Evolutionary conservation across 2,113 vertebrate genomes (phyloP).

Genomic region (Pipa parva): DNA sequence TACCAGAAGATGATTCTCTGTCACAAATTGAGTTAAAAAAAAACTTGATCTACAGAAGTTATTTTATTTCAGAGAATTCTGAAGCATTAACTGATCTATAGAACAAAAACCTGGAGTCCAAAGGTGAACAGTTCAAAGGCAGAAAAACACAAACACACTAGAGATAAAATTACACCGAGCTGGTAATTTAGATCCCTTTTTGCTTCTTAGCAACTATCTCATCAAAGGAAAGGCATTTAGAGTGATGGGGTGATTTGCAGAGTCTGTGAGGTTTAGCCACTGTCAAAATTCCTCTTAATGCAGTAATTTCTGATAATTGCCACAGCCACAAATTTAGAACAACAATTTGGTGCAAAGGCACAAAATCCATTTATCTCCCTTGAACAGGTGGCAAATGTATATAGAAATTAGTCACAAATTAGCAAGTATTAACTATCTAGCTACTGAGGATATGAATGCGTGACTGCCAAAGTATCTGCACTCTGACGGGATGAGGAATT

Average conservation of each 20-base stretch:
- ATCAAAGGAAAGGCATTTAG: slow-evolving; percentile 41
- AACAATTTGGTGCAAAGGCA: slow-evolving; percentile 42
- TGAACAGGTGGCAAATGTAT: slow-evolving; percentile 41
- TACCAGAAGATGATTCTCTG: no score
- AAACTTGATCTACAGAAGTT: not conserved
- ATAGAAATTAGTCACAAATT: slow-evolving; percentile 32
- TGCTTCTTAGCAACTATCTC: slow-evolving; percentile 41
- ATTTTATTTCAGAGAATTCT: not conserved
- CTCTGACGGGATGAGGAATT: no score
- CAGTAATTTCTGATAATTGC: slow-evolving; percentile 44
- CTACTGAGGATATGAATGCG: not conserved
- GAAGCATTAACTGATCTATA: not conserved
- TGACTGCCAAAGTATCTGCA: not conserved
- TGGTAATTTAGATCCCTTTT: slow-evolving; percentile 20
- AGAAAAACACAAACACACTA: slow-evolving; percentile 26
- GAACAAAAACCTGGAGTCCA: not conserved
- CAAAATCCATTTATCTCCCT: slow-evolving; percentile 35
- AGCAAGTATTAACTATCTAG: slow-evolving; percentile 31
- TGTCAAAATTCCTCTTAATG: slow-evolving; percentile 41
- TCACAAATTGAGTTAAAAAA: not conserved
- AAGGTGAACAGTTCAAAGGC: slow-evolving; percentile 30
- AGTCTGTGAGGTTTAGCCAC: slow-evolving; percentile 18
- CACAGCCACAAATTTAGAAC: slow-evolving; percentile 37
- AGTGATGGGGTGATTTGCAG: slow-evolving; percentile 40
- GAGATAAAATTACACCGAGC: slow-evolving; percentile 8